A percentile compares a stretch with the other conserved stretches of the same genome.
Conservation (phyloP, 2,113 vertebrate species). For the Tragulus kanchil region DNA sequence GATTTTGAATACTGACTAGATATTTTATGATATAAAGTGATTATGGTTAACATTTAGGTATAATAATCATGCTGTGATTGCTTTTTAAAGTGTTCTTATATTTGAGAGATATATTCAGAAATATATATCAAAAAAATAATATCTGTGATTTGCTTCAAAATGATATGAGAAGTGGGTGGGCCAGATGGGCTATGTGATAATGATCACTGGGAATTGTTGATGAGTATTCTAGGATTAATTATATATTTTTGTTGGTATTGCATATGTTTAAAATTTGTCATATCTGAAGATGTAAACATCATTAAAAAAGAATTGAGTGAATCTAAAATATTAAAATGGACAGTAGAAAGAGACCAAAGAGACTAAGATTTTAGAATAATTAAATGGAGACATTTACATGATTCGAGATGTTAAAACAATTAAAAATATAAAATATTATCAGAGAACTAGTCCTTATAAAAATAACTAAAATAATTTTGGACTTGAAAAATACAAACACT, state of each 20-base stretch:
- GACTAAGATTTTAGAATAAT: background rate
- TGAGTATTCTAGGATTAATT: background rate
- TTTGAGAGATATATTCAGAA: conserved; percentile 24
- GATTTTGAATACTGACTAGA: background rate
- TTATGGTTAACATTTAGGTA: background rate
- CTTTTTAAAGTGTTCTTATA: background rate
- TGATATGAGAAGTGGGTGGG: background rate
- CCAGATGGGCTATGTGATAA: background rate
- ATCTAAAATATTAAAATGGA: background rate
- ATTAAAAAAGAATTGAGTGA: background rate
- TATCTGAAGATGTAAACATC: background rate
- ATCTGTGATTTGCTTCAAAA: background rate
- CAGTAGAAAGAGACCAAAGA: background rate
- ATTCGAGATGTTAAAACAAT: background rate
- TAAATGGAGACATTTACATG: background rate
- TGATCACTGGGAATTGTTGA: background rate
- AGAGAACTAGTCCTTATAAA: background rate
- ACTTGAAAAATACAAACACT: background rate
- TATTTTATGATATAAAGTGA: background rate
- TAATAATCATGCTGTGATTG: background rate
- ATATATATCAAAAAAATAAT: background rate
- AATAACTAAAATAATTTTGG: background rate
- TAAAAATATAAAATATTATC: background rate
- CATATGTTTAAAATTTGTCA: background rate
- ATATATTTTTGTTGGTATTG: background rate